Base-by-base conservation (phyloP, 2,888 invertebrate species). In the Drosophila koepferae region DNA sequence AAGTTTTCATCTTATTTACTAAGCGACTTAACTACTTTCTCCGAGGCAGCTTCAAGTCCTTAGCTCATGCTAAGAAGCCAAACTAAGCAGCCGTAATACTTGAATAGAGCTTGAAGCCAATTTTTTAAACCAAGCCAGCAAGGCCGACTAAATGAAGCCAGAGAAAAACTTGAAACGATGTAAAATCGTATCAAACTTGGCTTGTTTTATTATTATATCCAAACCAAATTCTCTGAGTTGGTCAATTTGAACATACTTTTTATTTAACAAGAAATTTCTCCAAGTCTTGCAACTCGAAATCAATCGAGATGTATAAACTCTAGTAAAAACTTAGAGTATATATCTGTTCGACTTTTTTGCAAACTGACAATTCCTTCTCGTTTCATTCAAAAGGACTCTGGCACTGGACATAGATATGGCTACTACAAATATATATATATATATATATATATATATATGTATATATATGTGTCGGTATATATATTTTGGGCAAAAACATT, bases 401-500 rank as follows among this genome's bases (percentile, higher is more conserved):
- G 64, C 74, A 76, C 60, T 71, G 68, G 56, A 58, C 72, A 69
- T 62, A 65, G 63, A 58, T 65, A 69, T 68, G 54, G 23, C 38
- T 1, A 34, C 49, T 18, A 18, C 48, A 20, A 10, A 34, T 61
- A 36, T 48, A 46, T 41, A 6, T 59, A 6, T 49, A 10, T 31
- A n/a, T 7, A 31, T 31, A 12, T 51, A 18, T 31, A 12, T 69
- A 54, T 54, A 6, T 49, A 10, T 31, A n/a, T 7, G n/a, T 31
- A 12, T 51, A 18, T 31, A 12, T 69, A 54, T 54, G n/a, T n/a
- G n/a, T n/a, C n/a, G n/a, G 9, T 63, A 60, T 66, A 58, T 75
- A 64, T 80, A 69, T 76, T 77, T 74, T 72, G 87, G 71, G 76
- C 8, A 46, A 81, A 68, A 71, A 65, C 71, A 56, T 68, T 68